phyloP scores from a whole-genome alignment of 2,113 vertebrate species.

The Hippocampus mohnikei region DNA sequence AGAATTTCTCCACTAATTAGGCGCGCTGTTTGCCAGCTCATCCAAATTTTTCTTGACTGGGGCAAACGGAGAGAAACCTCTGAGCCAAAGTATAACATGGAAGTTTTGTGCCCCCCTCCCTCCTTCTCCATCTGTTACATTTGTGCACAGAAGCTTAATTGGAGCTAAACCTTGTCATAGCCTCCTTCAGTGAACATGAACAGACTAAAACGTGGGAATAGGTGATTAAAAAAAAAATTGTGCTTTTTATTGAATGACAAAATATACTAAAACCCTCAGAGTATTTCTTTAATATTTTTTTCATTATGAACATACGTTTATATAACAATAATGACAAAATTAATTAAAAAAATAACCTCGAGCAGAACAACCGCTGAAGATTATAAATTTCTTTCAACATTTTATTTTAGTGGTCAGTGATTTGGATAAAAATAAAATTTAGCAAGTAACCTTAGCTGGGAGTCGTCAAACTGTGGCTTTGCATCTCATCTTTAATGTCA shows the following conservation, averaged over 20 bases:
- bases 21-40: constrained; percentile 44
- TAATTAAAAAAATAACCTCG: not conserved
- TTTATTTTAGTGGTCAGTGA: not conserved
- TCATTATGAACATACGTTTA: not conserved
- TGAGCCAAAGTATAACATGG: constrained; percentile 55
- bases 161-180: constrained; percentile 63
- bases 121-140: constrained; percentile 52
- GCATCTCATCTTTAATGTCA: not conserved
- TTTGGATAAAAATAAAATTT: not conserved
- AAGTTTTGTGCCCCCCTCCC: constrained; percentile 45
- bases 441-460: not conserved
- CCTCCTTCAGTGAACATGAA: constrained; percentile 39
- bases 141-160: constrained; percentile 60
- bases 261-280: not conserved
- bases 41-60: constrained; percentile 56
- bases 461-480: not conserved
- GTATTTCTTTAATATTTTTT: not conserved
- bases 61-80: constrained; percentile 55
- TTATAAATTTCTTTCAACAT: not conserved
- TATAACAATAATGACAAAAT: not conserved
- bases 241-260: not conserved
- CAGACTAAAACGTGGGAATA: constrained; percentile 30
- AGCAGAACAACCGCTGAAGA: not conserved
- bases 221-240: constrained; percentile 30
- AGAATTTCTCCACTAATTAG: constrained; percentile 53